Conservation (phyloP, 2,888 invertebrate genomes). For the Dolomedes plantarius region DNA sequence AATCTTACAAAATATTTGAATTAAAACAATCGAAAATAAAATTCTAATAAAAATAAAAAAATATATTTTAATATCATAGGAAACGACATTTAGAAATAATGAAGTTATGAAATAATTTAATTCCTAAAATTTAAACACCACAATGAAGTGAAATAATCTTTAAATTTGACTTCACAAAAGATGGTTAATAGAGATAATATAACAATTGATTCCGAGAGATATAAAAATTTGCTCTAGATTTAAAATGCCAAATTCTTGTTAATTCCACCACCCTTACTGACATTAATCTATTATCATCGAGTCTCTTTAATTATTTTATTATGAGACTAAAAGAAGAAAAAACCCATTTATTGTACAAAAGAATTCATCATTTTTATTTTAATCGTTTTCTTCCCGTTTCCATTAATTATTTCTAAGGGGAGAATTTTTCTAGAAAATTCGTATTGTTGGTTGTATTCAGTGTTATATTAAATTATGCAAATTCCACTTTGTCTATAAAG, state of each 20-base stretch:
- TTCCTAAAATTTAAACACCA: neutral
- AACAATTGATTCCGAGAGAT: neutral
- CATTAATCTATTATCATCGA: neutral
- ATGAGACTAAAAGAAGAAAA: too few species aligned
- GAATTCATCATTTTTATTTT: neutral
- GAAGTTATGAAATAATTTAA: neutral
- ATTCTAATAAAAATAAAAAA: neutral
- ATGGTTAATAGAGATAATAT: neutral
- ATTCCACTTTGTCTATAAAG: neutral
- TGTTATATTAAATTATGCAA: slow-evolving; percentile 2
- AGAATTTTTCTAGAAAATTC: neutral
- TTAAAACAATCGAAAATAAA: neutral
- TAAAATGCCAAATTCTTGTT: neutral
- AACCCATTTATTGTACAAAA: neutral
- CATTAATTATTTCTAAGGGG: neutral
- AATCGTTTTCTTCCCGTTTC: neutral
- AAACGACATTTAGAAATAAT: neutral
- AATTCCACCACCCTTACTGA: neutral
- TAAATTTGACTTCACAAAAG: neutral
- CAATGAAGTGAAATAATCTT: neutral
- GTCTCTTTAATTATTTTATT: neutral
- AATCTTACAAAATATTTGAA: too few species aligned
- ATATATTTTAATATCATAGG: neutral
- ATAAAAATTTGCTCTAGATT: neutral
- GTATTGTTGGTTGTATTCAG: neutral